Evolutionary conservation across 92 coral and sea anemone species (phyloP).

Genomic region (Paramuricea clavata): DNA sequence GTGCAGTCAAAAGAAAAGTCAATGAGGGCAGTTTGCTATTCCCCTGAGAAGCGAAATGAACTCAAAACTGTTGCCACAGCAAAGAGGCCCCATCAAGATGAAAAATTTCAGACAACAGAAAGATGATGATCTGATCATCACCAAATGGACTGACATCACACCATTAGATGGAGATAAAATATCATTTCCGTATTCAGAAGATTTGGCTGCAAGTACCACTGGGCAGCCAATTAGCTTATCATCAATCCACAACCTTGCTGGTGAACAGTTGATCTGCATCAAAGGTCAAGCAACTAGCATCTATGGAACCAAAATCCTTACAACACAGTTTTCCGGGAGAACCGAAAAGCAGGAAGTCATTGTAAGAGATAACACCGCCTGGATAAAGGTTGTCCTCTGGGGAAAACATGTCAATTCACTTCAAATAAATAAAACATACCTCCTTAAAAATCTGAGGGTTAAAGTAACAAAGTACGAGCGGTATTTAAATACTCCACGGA

Average conservation of each 20-base stretch:
- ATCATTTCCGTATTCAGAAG: constrained; percentile 51
- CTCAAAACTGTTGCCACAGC: constrained; percentile 47
- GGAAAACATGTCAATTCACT: constrained; percentile 32
- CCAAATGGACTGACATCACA: constrained; percentile 43
- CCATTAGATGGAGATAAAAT: constrained; percentile 36
- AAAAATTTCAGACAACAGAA: constrained; percentile 37
- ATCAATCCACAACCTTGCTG: constrained; percentile 49
- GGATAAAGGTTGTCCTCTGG: constrained; percentile 46
- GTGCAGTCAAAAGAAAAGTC: constrained; percentile 63
- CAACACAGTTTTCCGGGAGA: constrained; percentile 24
- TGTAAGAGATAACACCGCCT: constrained; percentile 36
- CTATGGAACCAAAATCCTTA: constrained; percentile 3
- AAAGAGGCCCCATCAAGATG: constrained; percentile 47
- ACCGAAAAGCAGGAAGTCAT: constrained; percentile 30
- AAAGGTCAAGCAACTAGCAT: constrained; percentile 37
- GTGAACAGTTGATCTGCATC: constrained; percentile 51
- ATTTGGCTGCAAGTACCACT: constrained; percentile 18
- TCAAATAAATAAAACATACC: neutral
- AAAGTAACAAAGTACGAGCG: constrained; percentile 36
- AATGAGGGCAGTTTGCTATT: constrained; percentile 66
- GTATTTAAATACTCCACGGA: constrained; percentile 51
- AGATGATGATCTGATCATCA: constrained; percentile 42
- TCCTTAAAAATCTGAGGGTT: neutral
- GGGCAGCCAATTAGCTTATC: constrained; percentile 59
- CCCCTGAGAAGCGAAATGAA: constrained; percentile 63